Percentiles rank a stretch among this genome's conserved stretches.
Evolutionary conservation across 1,140 invertebrate species (phyloP).

Genomic region (Fopius arisanus): DNA sequence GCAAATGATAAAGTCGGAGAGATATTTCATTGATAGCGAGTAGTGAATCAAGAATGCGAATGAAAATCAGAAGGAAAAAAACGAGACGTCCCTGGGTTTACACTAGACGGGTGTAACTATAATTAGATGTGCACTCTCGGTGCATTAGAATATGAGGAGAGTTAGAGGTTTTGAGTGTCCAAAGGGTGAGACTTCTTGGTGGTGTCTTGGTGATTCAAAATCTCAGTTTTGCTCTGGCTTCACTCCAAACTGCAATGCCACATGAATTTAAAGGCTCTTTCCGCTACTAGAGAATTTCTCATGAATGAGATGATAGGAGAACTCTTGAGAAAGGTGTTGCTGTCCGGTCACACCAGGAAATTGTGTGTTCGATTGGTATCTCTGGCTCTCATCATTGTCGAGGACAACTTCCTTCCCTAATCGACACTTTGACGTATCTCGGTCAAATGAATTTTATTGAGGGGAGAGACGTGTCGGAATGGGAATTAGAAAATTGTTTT

Average conservation of each 20-base stretch:
- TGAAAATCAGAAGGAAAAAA: not conserved
- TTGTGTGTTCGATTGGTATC: not conserved
- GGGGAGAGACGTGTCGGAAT: constrained; percentile 1
- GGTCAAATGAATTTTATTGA: constrained; percentile 26
- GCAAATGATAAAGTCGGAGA: not conserved
- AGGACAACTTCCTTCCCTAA: constrained; percentile 21
- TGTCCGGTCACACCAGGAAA: not conserved
- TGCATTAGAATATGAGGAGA: not conserved
- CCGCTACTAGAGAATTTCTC: not conserved
- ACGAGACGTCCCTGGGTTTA: constrained; percentile 16
- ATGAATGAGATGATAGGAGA: constrained; percentile 1
- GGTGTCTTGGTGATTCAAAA: not conserved
- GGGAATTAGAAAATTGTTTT: constrained; percentile 30
- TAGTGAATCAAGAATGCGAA: constrained; percentile 18
- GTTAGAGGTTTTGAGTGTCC: not conserved
- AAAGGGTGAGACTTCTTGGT: not conserved
- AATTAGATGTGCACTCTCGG: not conserved
- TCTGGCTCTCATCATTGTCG: not conserved
- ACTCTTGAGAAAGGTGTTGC: not conserved
- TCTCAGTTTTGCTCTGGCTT: not conserved
- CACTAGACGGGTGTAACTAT: constrained; percentile 2
- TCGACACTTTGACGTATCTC: constrained; percentile 14
- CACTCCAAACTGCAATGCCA: not conserved
- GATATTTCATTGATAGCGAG: constrained; percentile 19
- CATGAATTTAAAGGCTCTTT: not conserved